Evolutionary conservation across 1,140 invertebrate genomes (phyloP), one percentile per base, ranked within the genome.

Genomic region (Drosophila tsacasi): DNA sequence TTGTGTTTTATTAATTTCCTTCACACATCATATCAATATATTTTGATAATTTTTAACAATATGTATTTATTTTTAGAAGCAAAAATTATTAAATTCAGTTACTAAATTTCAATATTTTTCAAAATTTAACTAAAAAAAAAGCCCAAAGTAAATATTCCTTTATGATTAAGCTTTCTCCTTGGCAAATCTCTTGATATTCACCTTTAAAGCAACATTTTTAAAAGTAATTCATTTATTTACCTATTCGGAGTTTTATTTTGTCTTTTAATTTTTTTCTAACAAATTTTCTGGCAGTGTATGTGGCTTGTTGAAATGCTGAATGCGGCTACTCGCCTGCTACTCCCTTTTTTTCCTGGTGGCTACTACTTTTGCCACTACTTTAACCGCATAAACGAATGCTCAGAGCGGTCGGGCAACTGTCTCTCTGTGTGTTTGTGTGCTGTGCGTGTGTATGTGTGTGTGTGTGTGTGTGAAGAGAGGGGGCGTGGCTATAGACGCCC

Each of bases 351-450:
- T 49, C 46, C 30, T 13, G 66, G 35, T 67, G 66, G 62, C 46
- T 67, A 52, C 66, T 52, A 66, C 61, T 66, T 68, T 66, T 67
- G 62, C 66, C 66, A 68, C 66, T 50, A 52, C 66, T 52, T 67
- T 69, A 69, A 67, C 66, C 62, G 63, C 62, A 69, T 69, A 69
- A 69, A 67, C 65, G 65, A 68, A 68, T 66, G 61, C 65, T 62
- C 42, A 25, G 40, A 64, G 64, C 40, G 25, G 60, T 52, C 19
- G 52, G 39, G 61, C 44, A 32, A n/a, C 52, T 17, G n/a, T 50
- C 44, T 42, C 5, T 30, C n/a, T 42, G 27, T 32, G 8, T 21
- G 35, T 27, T 27, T 25, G 44, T 50, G 25, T 15, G 4, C 12
- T 39, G 25, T 15, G 12, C 9, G 32, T 66, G 62, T 42, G 59